phyloP scores from a whole-genome alignment of 2,113 vertebrate genomes.

The Heterocephalus glaber region DNA sequence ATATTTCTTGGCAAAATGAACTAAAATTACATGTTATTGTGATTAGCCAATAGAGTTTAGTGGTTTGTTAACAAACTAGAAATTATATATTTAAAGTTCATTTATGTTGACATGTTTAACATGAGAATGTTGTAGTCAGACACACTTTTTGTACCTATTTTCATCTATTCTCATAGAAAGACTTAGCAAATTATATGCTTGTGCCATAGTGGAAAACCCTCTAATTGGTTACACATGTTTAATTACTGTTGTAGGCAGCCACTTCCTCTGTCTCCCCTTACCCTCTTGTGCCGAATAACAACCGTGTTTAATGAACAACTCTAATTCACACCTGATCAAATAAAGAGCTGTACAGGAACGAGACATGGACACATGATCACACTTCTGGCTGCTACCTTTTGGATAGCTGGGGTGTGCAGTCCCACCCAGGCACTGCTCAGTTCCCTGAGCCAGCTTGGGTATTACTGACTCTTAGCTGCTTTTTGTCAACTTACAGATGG shows the following conservation, averaged over 20 bases:
- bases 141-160: slow-evolving; percentile 88
- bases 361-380: slow-evolving; percentile 80
- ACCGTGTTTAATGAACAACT: slow-evolving; percentile 88
- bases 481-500: slow-evolving; percentile 80
- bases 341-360: slow-evolving; percentile 83
- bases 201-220: slow-evolving; percentile 90
- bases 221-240: slow-evolving; percentile 99
- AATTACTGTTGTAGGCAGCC: slow-evolving; percentile 96
- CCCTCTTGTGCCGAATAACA: slow-evolving; percentile 91
- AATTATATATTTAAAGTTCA: slow-evolving; percentile 88
- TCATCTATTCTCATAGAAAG: slow-evolving; percentile 88
- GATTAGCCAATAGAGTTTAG: slow-evolving; percentile 79
- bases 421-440: slow-evolving; percentile 64
- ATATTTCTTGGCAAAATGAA: slow-evolving; percentile 81
- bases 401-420: slow-evolving; percentile 36
- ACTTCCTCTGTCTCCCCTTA: slow-evolving; percentile 92
- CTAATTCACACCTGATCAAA: slow-evolving; percentile 94
- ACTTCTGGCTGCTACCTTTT: slow-evolving; percentile 66
- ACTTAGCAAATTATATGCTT: slow-evolving; percentile 95
- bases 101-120: slow-evolving; percentile 86
- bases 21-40: slow-evolving; percentile 83
- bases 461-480: slow-evolving; percentile 71
- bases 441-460: slow-evolving; percentile 74
- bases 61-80: slow-evolving; percentile 83
- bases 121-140: slow-evolving; percentile 83